Conservation (phyloP, 2,113 vertebrate genomes). For the Campylorhamphus procurvoides region DNA sequence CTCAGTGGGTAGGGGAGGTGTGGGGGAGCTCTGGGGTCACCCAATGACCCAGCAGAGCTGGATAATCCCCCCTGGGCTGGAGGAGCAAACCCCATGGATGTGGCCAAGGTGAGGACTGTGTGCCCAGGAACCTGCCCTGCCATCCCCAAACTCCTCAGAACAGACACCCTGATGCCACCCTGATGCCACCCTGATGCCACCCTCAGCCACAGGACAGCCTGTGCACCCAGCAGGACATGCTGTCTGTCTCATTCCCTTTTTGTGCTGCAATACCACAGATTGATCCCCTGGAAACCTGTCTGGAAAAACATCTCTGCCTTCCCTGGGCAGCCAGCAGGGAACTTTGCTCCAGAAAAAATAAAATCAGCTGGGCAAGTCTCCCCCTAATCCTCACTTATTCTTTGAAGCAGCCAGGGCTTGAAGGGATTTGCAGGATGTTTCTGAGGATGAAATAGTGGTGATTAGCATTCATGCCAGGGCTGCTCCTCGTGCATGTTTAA, state of each 20-base stretch:
- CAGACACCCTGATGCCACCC: neutral
- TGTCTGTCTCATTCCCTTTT: neutral
- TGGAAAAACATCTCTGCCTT: neutral
- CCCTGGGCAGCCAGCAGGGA: neutral
- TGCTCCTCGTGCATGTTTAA: neutral
- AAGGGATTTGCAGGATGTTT: neutral
- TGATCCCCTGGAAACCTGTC: rapidly evolving
- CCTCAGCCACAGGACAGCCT: neutral
- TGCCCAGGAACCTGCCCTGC: rapidly evolving
- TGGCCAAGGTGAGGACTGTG: rapidly evolving
- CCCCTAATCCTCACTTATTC: neutral
- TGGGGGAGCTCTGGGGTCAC: neutral
- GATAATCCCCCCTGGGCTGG: rapidly evolving
- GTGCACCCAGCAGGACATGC: neutral
- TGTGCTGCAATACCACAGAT: neutral
- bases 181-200: neutral
- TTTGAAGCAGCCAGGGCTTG: neutral
- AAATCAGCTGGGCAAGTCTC: neutral
- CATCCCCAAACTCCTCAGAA: rapidly evolving
- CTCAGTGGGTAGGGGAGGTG: neutral
- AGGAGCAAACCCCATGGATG: neutral
- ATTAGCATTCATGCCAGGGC: neutral
- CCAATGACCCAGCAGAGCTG: rapidly evolving
- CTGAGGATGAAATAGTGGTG: neutral
- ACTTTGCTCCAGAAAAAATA: neutral